Base-by-base conservation (phyloP, 2,113 vertebrate genomes). In the Diphyllodes magnificus region DNA sequence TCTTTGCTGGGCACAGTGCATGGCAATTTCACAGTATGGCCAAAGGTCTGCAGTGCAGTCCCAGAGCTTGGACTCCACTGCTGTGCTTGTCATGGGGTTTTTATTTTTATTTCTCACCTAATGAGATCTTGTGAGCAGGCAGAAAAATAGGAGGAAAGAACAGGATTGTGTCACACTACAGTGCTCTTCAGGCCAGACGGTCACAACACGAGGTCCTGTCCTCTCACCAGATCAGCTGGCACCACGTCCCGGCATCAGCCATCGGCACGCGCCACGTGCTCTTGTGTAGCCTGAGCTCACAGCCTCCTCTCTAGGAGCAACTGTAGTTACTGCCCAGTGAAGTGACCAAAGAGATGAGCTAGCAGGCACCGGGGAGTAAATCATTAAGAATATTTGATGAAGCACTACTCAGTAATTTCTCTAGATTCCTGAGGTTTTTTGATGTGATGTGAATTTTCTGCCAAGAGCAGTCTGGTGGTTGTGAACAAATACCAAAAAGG, bases 201-300 rank as follows among this genome's bases (percentile, higher is more conserved):
- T 75, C 10, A 51, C 25, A 57, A 33, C 3, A 8, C 4, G 8
- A 84, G 39, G 35, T 70, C 50, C 50, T 85, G 56, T 31, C 23
- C n/a, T 69, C 1, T 0, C 5, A 7, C 27, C 64, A 20, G 21
- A 47, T 56, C 15, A 30, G 24, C 25, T 28, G n/a, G 77, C 56
- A 60, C 9, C 0, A 1, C 8, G 10, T 35, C 15, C 15, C 39
- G 28, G 31, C 3, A 0, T 14, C 42, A 49, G 54, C 21, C 57
- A 42, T 44, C 0, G 0, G 7, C 2, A 2, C 2, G 1, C 3
- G 40, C 25, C 35, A 24, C 0, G 0, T 60, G 31, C 78, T 71
- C 13, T 12, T 71, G 18, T 25, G 14, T 7, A 53, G 78, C 70
- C 45, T 56, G 50, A 89, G 57, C 56, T 49, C 65, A 35, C 35